Conservation (phyloP, 2,797 vertebrate species). For the Philypnodon macrostomus region DNA sequence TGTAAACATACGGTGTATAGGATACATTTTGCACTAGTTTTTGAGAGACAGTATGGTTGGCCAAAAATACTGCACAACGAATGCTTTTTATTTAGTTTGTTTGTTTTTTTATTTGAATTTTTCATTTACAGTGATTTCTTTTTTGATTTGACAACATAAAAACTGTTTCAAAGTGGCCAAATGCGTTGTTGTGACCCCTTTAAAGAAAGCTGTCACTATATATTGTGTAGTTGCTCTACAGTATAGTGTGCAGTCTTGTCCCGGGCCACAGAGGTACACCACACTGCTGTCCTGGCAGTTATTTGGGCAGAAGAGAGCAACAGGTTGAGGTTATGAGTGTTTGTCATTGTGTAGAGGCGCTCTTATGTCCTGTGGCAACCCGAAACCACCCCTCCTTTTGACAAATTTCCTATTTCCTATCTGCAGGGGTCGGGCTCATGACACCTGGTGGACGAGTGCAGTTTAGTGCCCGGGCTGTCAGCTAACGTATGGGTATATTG, state of each 20-base stretch:
- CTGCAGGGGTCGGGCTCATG: conserved; percentile 48
- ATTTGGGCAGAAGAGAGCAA: conserved; percentile 32
- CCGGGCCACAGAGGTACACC: conserved; percentile 5
- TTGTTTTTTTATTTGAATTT: too few species aligned
- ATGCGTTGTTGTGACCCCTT: too few species aligned
- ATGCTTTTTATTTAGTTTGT: too few species aligned
- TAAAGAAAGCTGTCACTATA: too few species aligned
- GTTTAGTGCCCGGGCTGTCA: conserved; percentile 65
- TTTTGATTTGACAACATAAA: too few species aligned
- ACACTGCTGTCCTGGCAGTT: conserved; percentile 27
- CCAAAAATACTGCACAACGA: too few species aligned
- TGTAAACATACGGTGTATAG: too few species aligned
- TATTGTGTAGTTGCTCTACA: not conserved
- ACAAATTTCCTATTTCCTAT: conserved; percentile 68
- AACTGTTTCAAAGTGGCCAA: too few species aligned
- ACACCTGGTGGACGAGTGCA: conserved; percentile 64
- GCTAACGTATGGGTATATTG: conserved; percentile 76
- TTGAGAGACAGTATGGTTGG: too few species aligned
- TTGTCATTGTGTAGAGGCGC: conserved; percentile 45
- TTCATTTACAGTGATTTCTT: too few species aligned
- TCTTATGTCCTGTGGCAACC: conserved; percentile 60
- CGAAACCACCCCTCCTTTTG: conserved; percentile 14
- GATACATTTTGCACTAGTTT: too few species aligned
- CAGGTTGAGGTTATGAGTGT: conserved; percentile 53
- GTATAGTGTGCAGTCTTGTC: not conserved